phyloP scores from a whole-genome alignment of 2,888 invertebrate species.

The Lasioglossum pauxillum region DNA sequence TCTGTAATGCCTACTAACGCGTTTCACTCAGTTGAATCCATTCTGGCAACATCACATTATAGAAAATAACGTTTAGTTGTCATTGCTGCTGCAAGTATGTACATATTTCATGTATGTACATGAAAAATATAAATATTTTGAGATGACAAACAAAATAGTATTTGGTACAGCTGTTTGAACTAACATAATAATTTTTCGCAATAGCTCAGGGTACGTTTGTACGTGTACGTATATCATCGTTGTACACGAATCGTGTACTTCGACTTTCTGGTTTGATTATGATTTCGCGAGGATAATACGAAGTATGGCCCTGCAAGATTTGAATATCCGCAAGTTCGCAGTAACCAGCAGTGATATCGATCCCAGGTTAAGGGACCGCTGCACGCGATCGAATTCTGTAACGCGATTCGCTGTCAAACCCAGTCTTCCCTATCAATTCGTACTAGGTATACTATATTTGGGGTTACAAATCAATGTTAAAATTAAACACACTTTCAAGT shows the following conservation, averaged over 20 bases:
- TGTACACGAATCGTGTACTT: constrained; percentile 36
- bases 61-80: not conserved
- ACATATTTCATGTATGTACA: too few relatives aligned
- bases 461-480: constrained; percentile 36
- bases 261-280: constrained; percentile 62
- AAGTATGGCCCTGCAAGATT: constrained; percentile 70
- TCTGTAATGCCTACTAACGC: constrained; percentile 60
- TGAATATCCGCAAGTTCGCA: constrained; percentile 76
- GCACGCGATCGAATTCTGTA: constrained; percentile 81
- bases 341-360: constrained; percentile 81
- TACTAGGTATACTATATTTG: constrained; percentile 45
- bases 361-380: constrained; percentile 75
- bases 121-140: not conserved
- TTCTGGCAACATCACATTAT: constrained; percentile 39
- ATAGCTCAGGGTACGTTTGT: not conserved
- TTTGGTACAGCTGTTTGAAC: not conserved
- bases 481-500: constrained; percentile 20
- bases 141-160: not conserved
- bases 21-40: constrained; percentile 16
- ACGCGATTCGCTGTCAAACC: constrained; percentile 72
- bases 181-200: not conserved
- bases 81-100: too few relatives aligned
- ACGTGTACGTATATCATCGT: not conserved
- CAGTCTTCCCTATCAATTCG: constrained; percentile 64
- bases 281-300: constrained; percentile 71